A percentile compares a stretch with the other conserved stretches of the same genome.
phyloP scores from a whole-genome alignment of 2,113 vertebrate species.

The Nematolebias whitei region DNA sequence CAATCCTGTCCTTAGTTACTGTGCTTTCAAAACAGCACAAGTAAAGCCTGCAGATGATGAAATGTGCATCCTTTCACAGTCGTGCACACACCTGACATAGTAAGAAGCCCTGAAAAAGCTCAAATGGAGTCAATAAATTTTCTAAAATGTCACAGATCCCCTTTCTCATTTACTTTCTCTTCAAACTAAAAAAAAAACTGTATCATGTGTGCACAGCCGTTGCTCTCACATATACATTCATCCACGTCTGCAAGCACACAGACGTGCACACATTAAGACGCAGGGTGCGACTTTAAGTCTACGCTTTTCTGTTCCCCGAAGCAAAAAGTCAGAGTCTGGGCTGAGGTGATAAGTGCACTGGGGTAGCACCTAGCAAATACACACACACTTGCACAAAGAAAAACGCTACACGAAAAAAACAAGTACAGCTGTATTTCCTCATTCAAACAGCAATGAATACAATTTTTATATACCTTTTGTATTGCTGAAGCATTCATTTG shows the following conservation, averaged over 20 bases:
- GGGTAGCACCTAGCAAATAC: slow-evolving; percentile 42
- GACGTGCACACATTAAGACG: slow-evolving; percentile 18
- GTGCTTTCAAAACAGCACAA: background rate
- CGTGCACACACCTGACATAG: background rate
- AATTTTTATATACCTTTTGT: slow-evolving; percentile 7
- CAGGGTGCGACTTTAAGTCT: slow-evolving; percentile 50
- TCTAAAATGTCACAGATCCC: slow-evolving; percentile 25
- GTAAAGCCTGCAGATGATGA: background rate
- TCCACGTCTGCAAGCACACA: slow-evolving; percentile 1
- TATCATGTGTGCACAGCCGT: slow-evolving; percentile 9
- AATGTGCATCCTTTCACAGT: background rate
- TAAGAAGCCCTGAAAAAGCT: background rate
- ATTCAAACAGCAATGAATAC: slow-evolving; percentile 16
- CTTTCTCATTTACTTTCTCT: slow-evolving; percentile 42
- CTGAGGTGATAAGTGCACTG: slow-evolving; percentile 73
- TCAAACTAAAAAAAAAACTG: slow-evolving; percentile 44
- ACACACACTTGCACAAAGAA: slow-evolving; percentile 14
- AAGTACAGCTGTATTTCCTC: slow-evolving; percentile 26
- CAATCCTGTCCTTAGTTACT: background rate
- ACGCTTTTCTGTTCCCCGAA: slow-evolving; percentile 50
- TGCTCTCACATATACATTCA: slow-evolving; percentile 21
- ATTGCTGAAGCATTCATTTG: slow-evolving; percentile 19
- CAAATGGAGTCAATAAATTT: slow-evolving; percentile 25
- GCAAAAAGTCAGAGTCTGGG: slow-evolving; percentile 66
- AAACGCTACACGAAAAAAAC: slow-evolving; percentile 17